Base-by-base conservation (phyloP, 2,888 invertebrate genomes). In the Hedychridium roseum region DNA sequence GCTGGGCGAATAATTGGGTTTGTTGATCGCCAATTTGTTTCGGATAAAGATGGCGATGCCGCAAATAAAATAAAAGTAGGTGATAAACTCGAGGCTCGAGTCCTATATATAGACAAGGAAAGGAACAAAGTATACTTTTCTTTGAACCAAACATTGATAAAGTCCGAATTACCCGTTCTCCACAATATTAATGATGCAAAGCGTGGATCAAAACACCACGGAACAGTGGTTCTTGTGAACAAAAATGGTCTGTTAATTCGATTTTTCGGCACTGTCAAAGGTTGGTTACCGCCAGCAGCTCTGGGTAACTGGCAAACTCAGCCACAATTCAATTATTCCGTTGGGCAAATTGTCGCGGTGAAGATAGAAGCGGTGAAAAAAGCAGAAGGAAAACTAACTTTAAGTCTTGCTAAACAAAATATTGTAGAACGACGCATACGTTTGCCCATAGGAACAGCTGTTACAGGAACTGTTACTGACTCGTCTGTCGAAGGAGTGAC, bases 61-160 rank as follows among this genome's bases (percentile, higher is more conserved):
- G 81, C 1, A 82, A 86, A 73, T 0, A 84, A 86, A 66, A 68
- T 87, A 1, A 66, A 71, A 11, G 60, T 83, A 0, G 89, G 87
- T 0, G 82, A 86, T 34, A 55, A 81, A 9, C 82, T 89, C 0
- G 72, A 79, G 1, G 88, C 83, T 0, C 83, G 86, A 2, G 86
- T 91, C 2, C 74, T 89, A 21, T 73, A 74, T 0, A 68, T 84
- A 2, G 82, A 84, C 55, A 48, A 66, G 0, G 79, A 72, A 0
- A 80, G 77, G 12, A 81, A 81, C 16, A 79, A 80, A 2, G 74
- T 87, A 1, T 74, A 84, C 39, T 80, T 91, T 14, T 90, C 90
- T 0, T 76, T 88, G 64, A 89, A 89, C 63, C 83, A 83, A 2
- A 84, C 86, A 2, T 82, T 91, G 6, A 73, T 91, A 49, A 73